A percentile compares a stretch with the other conserved stretches of the same genome.
Evolutionary conservation across 2,797 vertebrate species (phyloP).

Genomic region (Sebastes hubbsi): DNA sequence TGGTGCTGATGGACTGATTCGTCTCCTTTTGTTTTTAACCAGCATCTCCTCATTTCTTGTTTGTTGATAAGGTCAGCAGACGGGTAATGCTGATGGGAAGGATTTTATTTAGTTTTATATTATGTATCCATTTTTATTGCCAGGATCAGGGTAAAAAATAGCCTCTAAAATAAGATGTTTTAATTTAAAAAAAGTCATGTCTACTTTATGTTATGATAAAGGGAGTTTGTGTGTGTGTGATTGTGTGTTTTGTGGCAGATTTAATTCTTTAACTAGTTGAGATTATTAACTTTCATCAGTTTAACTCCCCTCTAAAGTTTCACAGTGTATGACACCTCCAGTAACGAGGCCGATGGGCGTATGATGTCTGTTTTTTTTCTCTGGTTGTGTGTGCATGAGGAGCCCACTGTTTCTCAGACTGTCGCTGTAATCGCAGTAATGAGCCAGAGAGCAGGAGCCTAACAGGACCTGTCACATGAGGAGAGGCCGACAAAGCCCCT

Average conservation of each 20-base stretch:
- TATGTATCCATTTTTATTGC: not conserved
- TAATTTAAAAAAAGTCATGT: fast-evolving
- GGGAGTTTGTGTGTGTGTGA: not conserved
- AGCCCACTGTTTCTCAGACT: constrained; percentile 35
- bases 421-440: constrained; percentile 77
- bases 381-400: not conserved
- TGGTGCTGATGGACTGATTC: constrained; percentile 18
- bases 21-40: not conserved
- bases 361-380: not conserved
- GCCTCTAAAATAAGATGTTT: not conserved
- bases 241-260: not conserved
- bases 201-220: not conserved
- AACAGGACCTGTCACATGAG: constrained; percentile 58
- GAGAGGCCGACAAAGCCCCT: constrained; percentile 43
- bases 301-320: too few species aligned
- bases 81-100: not conserved
- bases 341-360: not conserved
- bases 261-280: not conserved
- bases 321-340: not conserved
- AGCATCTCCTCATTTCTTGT: not conserved
- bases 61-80: not conserved
- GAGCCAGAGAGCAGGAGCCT: constrained; percentile 50
- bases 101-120: not conserved
- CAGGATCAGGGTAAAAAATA: not conserved
- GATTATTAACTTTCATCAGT: not conserved